Base-by-base conservation (phyloP, 2,113 vertebrate species). In the Psilopsiagon aymara region DNA sequence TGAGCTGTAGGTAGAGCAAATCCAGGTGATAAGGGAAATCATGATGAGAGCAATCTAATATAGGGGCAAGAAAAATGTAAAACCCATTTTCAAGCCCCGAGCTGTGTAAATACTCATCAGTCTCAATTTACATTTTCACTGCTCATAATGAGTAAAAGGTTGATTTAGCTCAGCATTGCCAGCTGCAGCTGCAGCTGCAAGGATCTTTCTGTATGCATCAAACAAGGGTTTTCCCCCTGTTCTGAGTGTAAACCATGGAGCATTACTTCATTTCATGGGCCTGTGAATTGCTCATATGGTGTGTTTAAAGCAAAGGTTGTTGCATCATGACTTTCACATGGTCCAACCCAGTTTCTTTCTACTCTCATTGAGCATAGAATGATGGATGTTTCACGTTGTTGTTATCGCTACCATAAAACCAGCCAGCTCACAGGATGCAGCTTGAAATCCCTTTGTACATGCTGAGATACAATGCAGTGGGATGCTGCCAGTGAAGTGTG, bases 81-180 rank as follows among this genome's bases (percentile, higher is more conserved):
- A 83, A 71, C 25, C 41, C 6, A 39, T 84, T 86, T 86, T 41
- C 90, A 84, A 92, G 80, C 83, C 78, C 91, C 89, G 88, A 93
- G 83, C 83, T 89, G 2, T n/a, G 53, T 68, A 88, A 92, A 93
- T 29, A 62, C 44, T 92, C 86, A 81, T 86, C 66, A 91, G 77
- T 49, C 57, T 88, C 86, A 11, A 60, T 88, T 86, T 88, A 59
- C 57, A 79, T 63, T 86, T 89, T 55, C 62, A 57, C 69, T 88
- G 60, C 29, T 93, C 44, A 12, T 83, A 86, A 88, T 60, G 62
- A 93, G 80, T 60, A 71, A 25, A 88, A 86, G 24, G 60, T 39
- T 92, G 90, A 84, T 91, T 95, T 46, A 91, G 83, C 88, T 92
- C 57, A 64, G 68, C 39, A 29, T 44, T 83, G 60, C 68, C 57